phyloP scores from a whole-genome alignment of 2,888 invertebrate species.

The Romanomermis culicivorax region DNA sequence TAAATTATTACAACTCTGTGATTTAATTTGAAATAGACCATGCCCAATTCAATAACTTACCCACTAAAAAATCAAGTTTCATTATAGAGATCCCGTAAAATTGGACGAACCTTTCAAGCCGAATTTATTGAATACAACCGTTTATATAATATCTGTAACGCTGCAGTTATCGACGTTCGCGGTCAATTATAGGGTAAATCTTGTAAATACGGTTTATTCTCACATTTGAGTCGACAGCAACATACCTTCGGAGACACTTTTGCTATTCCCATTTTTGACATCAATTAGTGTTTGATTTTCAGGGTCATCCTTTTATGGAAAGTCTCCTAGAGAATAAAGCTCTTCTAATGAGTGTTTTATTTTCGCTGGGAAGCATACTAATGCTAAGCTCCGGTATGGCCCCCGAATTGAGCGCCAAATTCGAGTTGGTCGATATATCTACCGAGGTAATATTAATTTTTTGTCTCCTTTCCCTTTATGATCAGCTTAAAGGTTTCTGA shows the following conservation, averaged over 20 bases:
- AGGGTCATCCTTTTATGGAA: conserved; percentile 99
- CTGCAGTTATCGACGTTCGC: conserved; percentile 94
- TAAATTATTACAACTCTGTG: too few species aligned
- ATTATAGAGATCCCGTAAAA: too few species aligned
- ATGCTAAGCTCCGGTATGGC: conserved; percentile 47
- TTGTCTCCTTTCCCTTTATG: too few species aligned
- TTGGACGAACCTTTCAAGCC: conserved; percentile 51
- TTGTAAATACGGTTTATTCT: too few species aligned
- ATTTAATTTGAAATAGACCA: too few species aligned
- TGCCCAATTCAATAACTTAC: too few species aligned
- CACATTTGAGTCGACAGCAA: conserved; percentile 9
- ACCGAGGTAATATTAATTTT: conserved; percentile 66
- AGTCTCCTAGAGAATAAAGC: conserved; percentile 73
- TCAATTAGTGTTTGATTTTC: conserved; percentile 18
- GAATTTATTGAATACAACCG: conserved; percentile 83
- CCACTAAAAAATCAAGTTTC: too few species aligned
- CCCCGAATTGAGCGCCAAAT: conserved; percentile 63
- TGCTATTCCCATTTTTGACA: background rate
- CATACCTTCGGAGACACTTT: conserved; percentile 2
- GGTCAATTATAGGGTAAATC: conserved; percentile 86
- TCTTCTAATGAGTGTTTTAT: conserved; percentile 64
- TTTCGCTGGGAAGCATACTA: conserved; percentile 58
- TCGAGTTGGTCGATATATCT: conserved; percentile 86
- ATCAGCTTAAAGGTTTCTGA: too few species aligned
- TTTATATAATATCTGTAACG: conserved; percentile 91